Evolutionary conservation across 30 jellyfish, hydroid and myxozoan species (phyloP), one percentile per base, ranked within the genome.

Genomic region (Turritopsis rubra): DNA sequence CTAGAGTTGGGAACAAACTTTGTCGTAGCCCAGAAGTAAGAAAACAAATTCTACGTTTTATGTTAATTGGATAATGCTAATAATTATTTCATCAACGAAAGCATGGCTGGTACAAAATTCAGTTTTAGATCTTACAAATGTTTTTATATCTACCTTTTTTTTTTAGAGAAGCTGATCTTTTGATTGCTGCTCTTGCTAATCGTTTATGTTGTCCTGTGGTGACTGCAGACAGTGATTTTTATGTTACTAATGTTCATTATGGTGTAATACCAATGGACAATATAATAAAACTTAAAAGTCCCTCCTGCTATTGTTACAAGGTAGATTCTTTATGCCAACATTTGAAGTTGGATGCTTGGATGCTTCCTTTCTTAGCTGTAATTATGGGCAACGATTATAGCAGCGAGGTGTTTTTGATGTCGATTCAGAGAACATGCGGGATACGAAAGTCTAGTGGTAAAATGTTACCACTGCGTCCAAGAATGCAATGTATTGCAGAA

Each of bases 301-400:
- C 21, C 16, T 77, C 72, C 70, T 29, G 53, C 53, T 25, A 25
- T 24, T 5, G 24, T 9, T 82, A 65, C 68, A 82, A 66, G 31
- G 17, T 26, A 25, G 28, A 68, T 1, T 26, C 70, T 21, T 85
- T 82, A 25, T 17, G 73, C 24, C 72, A 82, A 24, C 73, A 41
- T 28, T 18, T 82, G 3, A 28, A 71, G 41, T 26, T 82, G 8
- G n/a, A 28, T 18, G 25, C 72, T 4, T 26, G 31, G 1, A 66
- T 65, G 66, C 66, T 82, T 16, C 88, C 88, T n/a, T 25, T 82
- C 28, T 18, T 82, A 65, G 88, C 85, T 41, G 71, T 82, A 16
- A 25, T 82, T 21, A 22, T 82, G 88, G 88, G 88, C 5, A 82
- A 82, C 73, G 88, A 82, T 82, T 82, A 82, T 85, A 82, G 88